Base-by-base conservation (phyloP, 2,113 vertebrate species). In the Oreocharis arfaki region DNA sequence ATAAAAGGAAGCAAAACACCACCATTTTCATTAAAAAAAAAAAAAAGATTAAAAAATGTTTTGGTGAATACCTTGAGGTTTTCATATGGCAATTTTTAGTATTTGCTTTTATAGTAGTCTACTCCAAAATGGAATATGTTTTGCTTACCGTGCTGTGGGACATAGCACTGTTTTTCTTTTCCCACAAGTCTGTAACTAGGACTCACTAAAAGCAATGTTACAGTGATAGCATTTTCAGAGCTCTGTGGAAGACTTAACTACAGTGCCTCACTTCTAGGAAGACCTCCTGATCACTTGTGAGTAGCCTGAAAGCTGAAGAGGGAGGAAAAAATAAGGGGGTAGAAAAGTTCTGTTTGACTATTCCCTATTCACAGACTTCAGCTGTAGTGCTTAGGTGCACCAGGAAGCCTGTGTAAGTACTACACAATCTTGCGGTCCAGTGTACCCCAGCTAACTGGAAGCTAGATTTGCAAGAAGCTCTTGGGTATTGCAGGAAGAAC, bases 41-140 rank as follows among this genome's bases (percentile, higher is more conserved):
- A 19, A 49, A 59, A 2, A n/a, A n/a, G n/a, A n/a, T n/a, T 28
- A 3, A 37, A 52, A 74, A 76, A 64, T 35, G 5, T 55, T 95
- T 61, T 44, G 13, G 13, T 63, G 32, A 88, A 74, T 93, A 92
- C 32, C 55, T 80, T 90, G 71, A 86, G 21, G 55, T 77, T 95
- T 95, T 90, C 46, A 59, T 95, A 33, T 5, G 80, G 50, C 42
- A 93, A 47, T 81, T 81, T 92, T 87, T 93, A 91, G 74, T 26
- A 70, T 84, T 94, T 93, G 46, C 65, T 91, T 94, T 96, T 70
- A 83, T 74, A 83, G 53, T 30, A 59, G 81, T 83, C 55, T 73
- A 24, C 12, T 90, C 3, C 63, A 90, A 74, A 94, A 90, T 73
- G 27, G 87, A 84, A n/a, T 69, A 47, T 71, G 49, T 79, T 95